Percentiles rank a stretch among this genome's conserved stretches.
These are phyloP conservation scores for Bilobella aurantiaca DNA, from an alignment of 1,140 invertebrate species.

Conservation along the genomic window DNA sequence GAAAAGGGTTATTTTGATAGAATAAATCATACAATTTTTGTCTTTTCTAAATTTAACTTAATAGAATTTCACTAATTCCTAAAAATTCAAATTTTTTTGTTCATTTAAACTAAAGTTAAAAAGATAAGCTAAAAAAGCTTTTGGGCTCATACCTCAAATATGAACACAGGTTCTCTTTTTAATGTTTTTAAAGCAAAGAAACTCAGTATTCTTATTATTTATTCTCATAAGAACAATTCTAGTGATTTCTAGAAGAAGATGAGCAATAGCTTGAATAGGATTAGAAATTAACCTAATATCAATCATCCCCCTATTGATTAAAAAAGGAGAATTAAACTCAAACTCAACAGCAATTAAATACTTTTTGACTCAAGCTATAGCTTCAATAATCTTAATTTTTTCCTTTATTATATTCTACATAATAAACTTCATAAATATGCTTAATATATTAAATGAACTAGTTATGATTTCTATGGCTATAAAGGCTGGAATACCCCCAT, in stretches of 20 bases:
- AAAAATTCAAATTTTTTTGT: slow-evolving; percentile 28
- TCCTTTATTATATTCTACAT: slow-evolving; percentile 11
- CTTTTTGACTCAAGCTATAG: slow-evolving; percentile 27
- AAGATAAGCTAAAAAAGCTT: slow-evolving; percentile 36
- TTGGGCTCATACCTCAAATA: slow-evolving; percentile 34
- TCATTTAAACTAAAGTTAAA: slow-evolving; percentile 24
- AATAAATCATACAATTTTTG: slow-evolving; percentile 21
- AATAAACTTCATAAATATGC: not conserved
- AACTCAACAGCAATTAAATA: slow-evolving; percentile 25
- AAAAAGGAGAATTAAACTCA: not conserved
- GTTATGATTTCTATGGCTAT: slow-evolving; percentile 10
- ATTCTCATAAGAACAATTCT: slow-evolving; percentile 17
- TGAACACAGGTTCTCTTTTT: slow-evolving; percentile 26
- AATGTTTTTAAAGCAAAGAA: slow-evolving; percentile 24
- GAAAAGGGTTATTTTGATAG: slow-evolving; percentile 35
- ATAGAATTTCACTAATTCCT: slow-evolving; percentile 20
- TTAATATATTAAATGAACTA: slow-evolving; percentile 3
- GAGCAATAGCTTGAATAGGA: slow-evolving; percentile 17
- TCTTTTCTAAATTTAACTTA: slow-evolving; percentile 18
- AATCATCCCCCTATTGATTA: slow-evolving; percentile 29
- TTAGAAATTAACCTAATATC: slow-evolving; percentile 32
- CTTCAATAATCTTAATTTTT: slow-evolving; percentile 22
- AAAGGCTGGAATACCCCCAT: slow-evolving; percentile 22
- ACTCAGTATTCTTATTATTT: slow-evolving; percentile 21
- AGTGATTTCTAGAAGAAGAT: slow-evolving; percentile 8